Conservation (phyloP, 2,113 vertebrate species). For the Psittacara wagleri region DNA sequence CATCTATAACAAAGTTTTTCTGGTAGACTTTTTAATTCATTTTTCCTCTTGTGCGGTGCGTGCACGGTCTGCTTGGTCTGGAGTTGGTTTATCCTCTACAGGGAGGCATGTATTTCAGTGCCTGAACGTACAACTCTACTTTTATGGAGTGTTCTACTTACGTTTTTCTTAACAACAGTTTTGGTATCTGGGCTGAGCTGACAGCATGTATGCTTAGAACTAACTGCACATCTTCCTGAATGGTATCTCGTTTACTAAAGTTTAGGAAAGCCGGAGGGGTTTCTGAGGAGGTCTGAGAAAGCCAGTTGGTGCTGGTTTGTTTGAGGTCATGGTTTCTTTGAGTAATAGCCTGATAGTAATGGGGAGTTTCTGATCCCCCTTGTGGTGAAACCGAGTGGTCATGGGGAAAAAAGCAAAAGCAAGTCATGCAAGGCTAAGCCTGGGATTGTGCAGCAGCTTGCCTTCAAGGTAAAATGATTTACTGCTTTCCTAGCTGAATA, state of each 20-base stretch:
- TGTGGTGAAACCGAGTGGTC: neutral
- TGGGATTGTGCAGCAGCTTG: neutral
- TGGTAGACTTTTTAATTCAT: neutral
- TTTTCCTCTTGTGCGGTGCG: neutral
- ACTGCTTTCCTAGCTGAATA: neutral
- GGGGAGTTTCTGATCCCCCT: neutral
- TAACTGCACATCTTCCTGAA: neutral
- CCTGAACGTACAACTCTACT: neutral
- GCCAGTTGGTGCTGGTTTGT: neutral
- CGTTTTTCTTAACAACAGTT: neutral
- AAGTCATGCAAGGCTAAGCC: neutral
- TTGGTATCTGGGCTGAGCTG: neutral
- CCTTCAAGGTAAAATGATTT: neutral
- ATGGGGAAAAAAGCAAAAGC: neutral
- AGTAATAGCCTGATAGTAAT: neutral
- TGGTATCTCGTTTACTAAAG: neutral
- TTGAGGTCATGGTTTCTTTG: neutral
- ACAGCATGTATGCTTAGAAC: neutral
- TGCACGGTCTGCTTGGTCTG: neutral
- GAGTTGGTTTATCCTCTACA: neutral
- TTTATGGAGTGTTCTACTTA: neutral
- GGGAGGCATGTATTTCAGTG: neutral
- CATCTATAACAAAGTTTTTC: neutral
- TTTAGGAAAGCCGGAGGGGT: neutral
- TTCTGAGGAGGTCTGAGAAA: neutral